phyloP scores from a whole-genome alignment of 1,140 invertebrate genomes.

The Heliconius congener region DNA sequence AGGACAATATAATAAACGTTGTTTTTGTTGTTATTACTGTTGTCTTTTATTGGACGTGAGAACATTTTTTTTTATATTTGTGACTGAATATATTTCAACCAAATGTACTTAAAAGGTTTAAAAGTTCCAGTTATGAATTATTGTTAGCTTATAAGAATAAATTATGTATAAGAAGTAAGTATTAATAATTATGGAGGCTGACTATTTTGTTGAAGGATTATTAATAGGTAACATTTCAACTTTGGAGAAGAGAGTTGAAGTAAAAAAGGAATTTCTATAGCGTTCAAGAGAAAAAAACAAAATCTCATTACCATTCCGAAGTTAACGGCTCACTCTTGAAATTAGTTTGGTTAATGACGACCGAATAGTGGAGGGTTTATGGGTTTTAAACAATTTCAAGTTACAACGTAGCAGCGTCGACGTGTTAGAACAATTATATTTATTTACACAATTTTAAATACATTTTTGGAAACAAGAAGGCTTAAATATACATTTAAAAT shows the following conservation, averaged over 20 bases:
- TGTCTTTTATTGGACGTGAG: conserved; percentile 10
- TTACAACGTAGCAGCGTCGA: conserved; percentile 32
- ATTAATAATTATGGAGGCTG: conserved; percentile 16
- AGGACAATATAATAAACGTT: conserved; percentile 19
- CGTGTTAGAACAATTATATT: not conserved
- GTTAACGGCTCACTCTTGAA: conserved; percentile 68
- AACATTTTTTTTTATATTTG: not conserved
- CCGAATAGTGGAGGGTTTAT: conserved; percentile 59
- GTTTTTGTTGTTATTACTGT: conserved; percentile 7
- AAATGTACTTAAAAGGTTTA: conserved; percentile 17
- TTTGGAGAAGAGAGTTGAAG: conserved; percentile 29
- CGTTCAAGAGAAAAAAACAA: conserved; percentile 44
- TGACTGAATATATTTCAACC: not conserved
- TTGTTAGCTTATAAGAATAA: conserved; percentile 1
- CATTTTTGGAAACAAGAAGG: not conserved
- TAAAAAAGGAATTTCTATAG: conserved; percentile 38
- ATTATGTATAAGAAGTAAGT: not conserved
- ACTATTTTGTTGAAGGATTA: conserved; percentile 20
- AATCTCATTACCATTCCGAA: conserved; percentile 62
- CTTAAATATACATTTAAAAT: not conserved
- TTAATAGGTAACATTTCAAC: conserved; percentile 11
- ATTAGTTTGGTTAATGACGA: conserved; percentile 63
- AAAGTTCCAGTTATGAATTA: conserved; percentile 10
- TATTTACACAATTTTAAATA: not conserved
- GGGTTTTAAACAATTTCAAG: conserved; percentile 37